Evolutionary conservation across 1,140 invertebrate species (phyloP), one percentile per base, ranked within the genome.

Genomic region (Fopius arisanus): DNA sequence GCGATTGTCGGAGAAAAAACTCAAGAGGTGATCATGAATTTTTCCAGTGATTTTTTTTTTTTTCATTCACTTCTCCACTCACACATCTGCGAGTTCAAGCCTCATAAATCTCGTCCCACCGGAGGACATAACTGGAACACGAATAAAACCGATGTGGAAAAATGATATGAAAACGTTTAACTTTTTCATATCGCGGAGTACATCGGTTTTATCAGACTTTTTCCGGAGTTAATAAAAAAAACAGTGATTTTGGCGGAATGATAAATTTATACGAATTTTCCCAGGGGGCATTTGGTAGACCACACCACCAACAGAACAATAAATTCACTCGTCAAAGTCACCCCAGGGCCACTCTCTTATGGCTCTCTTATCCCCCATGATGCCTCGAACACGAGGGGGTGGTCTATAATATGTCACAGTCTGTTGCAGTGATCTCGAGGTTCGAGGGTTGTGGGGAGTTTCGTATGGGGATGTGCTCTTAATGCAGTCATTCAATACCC

Each of bases 371-470:
- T 77, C 51, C 29, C 74, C 67, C 77, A 66, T 80, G 79, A 86
- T 82, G 84, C 79, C 80, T 81, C 75, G 73, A 74, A 29, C 29
- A 65, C 62, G n/a, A 65, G 72, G 83, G 85, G 84, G 81, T 81
- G 79, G 83, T 81, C 83, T 88, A n/a, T n/a, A 88, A 88, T 88
- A 87, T 84, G 86, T 87, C 86, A 87, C 85, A 88, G 86, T 88
- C 85, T 83, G 86, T 85, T 86, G 86, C 85, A 87, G 84, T 75
- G 78, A 80, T 83, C 75, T 83, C 79, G 31, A 73, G 72, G 73
- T 54, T 69, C 59, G 71, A 71, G 40, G 48, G 78, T 48, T 75
- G 73, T 28, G 31, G 66, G 74, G n/a, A 65, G 28, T 12, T 29
- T 65, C n/a, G n/a, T 19, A 71, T 72, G 73, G 76, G 80, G 76